These are phyloP conservation scores for Ophiothrix spiculata DNA, from an alignment of 35 echinoderm and acorn worm genomes.

Conservation along the genomic window DNA sequence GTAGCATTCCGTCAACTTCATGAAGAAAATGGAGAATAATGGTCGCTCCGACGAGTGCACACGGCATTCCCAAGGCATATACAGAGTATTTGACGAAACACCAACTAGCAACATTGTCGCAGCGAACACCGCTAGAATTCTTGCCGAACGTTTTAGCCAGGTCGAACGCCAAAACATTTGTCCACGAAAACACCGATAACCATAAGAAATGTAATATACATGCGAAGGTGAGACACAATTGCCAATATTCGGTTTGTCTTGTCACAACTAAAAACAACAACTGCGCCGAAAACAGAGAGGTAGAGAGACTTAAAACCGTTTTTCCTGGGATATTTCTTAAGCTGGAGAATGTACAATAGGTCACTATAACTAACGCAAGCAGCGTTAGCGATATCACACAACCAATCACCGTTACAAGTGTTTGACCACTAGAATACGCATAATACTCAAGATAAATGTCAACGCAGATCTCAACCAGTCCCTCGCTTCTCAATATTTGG, in stretches of 20 bases:
- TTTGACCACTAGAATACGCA: too few relatives aligned
- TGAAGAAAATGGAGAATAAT: background rate
- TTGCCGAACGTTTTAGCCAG: constrained; percentile 5
- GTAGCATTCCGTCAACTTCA: background rate
- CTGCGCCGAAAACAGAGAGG: background rate
- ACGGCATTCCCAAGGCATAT: constrained; percentile 2
- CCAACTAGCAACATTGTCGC: too few relatives aligned
- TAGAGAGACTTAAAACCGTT: background rate
- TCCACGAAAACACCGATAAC: constrained; percentile 5
- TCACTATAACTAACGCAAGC: background rate
- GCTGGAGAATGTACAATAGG: background rate
- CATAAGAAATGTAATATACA: background rate
- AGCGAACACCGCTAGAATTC: background rate
- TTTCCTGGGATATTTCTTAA: background rate
- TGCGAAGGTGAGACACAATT: background rate
- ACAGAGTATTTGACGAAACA: background rate
- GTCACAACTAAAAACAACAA: background rate
- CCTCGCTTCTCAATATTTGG: too few relatives aligned
- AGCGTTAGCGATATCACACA: background rate
- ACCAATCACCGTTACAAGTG: background rate
- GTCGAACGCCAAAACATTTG: constrained; percentile 23
- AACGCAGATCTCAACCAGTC: too few relatives aligned
- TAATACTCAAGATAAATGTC: too few relatives aligned
- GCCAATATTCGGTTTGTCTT: background rate
- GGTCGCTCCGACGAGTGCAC: background rate